A percentile compares a stretch with the other conserved stretches of the same genome.
Evolutionary conservation across 2,797 vertebrate species (phyloP).

Genomic region (Muraenolepis orangiensis): DNA sequence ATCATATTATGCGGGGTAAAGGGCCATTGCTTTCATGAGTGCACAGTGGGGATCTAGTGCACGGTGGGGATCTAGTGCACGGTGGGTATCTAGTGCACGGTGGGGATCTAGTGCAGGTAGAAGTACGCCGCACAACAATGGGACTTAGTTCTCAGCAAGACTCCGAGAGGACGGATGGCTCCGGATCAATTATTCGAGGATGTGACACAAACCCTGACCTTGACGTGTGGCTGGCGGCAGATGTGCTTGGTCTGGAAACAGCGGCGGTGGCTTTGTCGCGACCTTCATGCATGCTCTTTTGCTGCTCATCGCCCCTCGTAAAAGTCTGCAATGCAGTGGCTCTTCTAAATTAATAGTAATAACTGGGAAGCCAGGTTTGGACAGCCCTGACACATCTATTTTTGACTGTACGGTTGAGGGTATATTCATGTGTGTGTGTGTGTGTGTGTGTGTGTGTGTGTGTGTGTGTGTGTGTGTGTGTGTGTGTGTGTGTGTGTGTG

Average conservation of each 20-base stretch:
- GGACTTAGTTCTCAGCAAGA: conserved; percentile 36
- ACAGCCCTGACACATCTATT: conserved; percentile 41
- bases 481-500: conserved; percentile 11
- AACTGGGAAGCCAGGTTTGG: conserved; percentile 41
- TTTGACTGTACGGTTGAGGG: conserved; percentile 15
- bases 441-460: conserved; percentile 1
- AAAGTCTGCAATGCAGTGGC: conserved; percentile 37
- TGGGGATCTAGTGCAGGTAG: conserved; percentile 36
- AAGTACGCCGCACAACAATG: conserved; percentile 42
- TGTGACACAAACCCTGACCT: too few relatives aligned
- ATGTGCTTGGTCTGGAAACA: conserved; percentile 38
- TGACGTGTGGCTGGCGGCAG: conserved; percentile 41
- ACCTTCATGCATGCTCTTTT: conserved; percentile 29
- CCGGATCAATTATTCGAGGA: conserved; percentile 32
- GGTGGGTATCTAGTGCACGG: too few relatives aligned
- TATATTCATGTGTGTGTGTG: conserved; percentile 18
- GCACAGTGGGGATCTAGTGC: conserved; percentile 41
- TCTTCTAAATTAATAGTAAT: conserved; percentile 54
- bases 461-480: conserved; percentile 6
- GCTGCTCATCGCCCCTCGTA: conserved; percentile 28
- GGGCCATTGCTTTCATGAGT: conserved; percentile 43
- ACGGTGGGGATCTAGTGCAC: conserved; percentile 37
- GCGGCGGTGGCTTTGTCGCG: conserved; percentile 27
- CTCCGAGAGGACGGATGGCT: conserved; percentile 27
- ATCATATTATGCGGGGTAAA: conserved; percentile 8